A percentile compares a stretch with the other conserved stretches of the same genome.
phyloP scores from a whole-genome alignment of 2,888 invertebrate genomes.

The Chloroclysta siterata region DNA sequence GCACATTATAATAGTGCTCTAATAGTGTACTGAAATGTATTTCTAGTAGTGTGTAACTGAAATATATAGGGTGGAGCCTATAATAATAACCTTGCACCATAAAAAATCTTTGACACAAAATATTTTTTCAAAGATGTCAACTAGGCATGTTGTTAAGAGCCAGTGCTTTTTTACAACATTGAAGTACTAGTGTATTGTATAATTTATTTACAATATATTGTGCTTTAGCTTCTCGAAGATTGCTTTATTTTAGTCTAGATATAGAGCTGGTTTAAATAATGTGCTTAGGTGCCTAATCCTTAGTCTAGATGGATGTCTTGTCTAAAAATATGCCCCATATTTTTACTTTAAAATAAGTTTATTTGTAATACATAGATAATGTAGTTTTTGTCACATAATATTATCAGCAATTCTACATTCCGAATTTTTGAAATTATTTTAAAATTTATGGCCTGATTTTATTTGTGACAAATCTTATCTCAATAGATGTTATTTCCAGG shows the following conservation, averaged over 20 bases:
- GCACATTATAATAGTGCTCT: background rate
- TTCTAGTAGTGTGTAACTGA: background rate
- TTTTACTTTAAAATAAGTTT: slow-evolving; percentile 19
- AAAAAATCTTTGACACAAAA: background rate
- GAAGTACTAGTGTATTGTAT: slow-evolving; percentile 6
- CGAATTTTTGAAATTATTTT: slow-evolving; percentile 44
- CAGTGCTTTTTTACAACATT: slow-evolving; percentile 3
- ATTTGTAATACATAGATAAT: slow-evolving; percentile 13
- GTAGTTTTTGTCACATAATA: slow-evolving; percentile 44
- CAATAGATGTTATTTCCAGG: slow-evolving; percentile 53
- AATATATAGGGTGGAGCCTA: background rate
- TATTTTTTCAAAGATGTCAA: background rate
- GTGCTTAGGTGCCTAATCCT: slow-evolving; percentile 17
- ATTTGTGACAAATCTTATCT: slow-evolving; percentile 51
- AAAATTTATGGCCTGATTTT: slow-evolving; percentile 39
- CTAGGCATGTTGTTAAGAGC: background rate
- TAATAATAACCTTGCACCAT: background rate
- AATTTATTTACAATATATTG: slow-evolving; percentile 2
- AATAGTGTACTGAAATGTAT: background rate
- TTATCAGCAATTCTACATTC: slow-evolving; percentile 50
- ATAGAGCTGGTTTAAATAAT: slow-evolving; percentile 4
- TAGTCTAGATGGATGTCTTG: background rate
- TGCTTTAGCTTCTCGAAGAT: slow-evolving; percentile 10
- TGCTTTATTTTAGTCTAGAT: slow-evolving; percentile 6
- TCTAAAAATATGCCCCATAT: slow-evolving; percentile 24